Conservation (phyloP, 2,888 invertebrate genomes). For the Rhogogaster chlorosoma region DNA sequence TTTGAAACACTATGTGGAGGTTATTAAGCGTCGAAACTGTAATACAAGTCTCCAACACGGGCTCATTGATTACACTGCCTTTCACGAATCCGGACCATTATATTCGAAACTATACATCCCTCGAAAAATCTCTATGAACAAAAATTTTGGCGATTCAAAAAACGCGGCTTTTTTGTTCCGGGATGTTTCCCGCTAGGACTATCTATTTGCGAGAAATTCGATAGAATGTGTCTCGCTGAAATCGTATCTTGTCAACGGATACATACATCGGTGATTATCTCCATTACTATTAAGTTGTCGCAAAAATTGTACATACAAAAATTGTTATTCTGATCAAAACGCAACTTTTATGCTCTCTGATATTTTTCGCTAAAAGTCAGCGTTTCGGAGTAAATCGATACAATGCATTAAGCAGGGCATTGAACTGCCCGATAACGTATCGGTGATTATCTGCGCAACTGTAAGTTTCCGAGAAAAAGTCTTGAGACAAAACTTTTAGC, state of each 20-base stretch:
- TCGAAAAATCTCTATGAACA: background rate
- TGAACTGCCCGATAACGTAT: too few relatives aligned
- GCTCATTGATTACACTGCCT: background rate
- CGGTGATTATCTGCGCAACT: background rate
- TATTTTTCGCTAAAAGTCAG: background rate
- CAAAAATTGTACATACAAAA: background rate
- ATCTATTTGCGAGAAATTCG: background rate
- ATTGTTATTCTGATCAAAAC: background rate
- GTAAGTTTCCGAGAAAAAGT: background rate
- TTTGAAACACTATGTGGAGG: background rate
- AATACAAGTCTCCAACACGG: background rate
- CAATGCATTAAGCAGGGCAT: too few relatives aligned
- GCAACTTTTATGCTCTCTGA: background rate
- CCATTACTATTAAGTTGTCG: background rate
- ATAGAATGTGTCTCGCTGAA: background rate
- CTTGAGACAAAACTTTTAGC: background rate
- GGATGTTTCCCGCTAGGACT: background rate
- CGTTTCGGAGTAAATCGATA: background rate
- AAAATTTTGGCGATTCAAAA: background rate
- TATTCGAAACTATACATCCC: background rate
- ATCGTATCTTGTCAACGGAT: background rate
- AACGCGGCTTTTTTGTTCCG: background rate
- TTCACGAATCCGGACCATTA: background rate
- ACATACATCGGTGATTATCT: background rate
- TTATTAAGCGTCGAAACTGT: background rate